phyloP scores from a whole-genome alignment of 2,113 vertebrate species.

The Merops nubicus region DNA sequence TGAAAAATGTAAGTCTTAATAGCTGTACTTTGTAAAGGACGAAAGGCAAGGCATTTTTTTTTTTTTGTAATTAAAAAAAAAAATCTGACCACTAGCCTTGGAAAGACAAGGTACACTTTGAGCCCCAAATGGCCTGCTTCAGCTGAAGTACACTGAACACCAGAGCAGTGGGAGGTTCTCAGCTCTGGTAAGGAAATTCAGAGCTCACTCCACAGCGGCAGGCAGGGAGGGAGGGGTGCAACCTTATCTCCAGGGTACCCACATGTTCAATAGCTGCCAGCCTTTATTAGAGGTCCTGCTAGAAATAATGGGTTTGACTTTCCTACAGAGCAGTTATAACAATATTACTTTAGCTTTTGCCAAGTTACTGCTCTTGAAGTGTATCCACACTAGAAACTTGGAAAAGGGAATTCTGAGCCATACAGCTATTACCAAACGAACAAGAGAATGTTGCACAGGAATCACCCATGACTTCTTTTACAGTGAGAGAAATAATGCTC shows the following conservation, averaged over 20 bases:
- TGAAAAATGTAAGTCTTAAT: neutral
- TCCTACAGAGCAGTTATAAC: neutral
- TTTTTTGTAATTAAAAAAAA: neutral
- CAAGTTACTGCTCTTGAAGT: neutral
- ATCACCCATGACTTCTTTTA: neutral
- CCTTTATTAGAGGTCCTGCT: neutral
- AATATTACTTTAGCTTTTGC: neutral
- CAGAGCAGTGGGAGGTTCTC: neutral
- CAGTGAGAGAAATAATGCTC: neutral
- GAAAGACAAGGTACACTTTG: neutral
- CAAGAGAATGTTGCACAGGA: neutral
- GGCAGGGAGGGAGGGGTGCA: neutral
- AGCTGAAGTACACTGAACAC: neutral
- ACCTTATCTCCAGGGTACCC: neutral
- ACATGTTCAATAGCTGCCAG: neutral
- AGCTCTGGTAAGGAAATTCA: neutral
- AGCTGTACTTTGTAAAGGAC: neutral
- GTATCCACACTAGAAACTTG: neutral
- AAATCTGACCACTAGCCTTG: neutral
- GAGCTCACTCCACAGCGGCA: neutral
- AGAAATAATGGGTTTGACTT: neutral
- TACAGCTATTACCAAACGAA: neutral
- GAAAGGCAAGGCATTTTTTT: neutral
- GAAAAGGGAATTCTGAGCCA: neutral
- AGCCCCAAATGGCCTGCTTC: neutral